phyloP scores from a whole-genome alignment of 2,888 invertebrate genomes.

The Athalia cordata region DNA sequence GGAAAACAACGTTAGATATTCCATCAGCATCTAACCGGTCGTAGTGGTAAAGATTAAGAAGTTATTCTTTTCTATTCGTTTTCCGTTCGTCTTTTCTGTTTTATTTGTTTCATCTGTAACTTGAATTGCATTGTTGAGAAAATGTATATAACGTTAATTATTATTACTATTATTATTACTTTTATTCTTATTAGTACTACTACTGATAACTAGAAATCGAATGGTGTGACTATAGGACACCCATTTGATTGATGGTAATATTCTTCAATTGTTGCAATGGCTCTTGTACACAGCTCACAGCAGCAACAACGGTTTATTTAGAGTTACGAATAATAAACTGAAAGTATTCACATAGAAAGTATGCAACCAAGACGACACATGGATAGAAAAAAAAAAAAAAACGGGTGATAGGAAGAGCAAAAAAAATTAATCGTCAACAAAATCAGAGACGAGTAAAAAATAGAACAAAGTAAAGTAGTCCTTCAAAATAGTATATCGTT shows the following conservation, averaged over 20 bases:
- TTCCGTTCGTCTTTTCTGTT: constrained; percentile 7
- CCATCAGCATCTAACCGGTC: constrained; percentile 14
- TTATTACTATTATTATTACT: constrained; percentile 29
- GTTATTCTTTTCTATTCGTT: background rate
- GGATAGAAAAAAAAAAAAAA: background rate
- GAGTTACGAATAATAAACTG: constrained; percentile 14
- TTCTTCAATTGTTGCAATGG: constrained; percentile 30
- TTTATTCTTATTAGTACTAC: background rate
- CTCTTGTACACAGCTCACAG: background rate
- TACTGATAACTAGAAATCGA: constrained; percentile 23
- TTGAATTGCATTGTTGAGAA: constrained; percentile 30
- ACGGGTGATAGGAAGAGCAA: background rate
- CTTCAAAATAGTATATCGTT: constrained; percentile 7
- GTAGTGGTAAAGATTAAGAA: constrained; percentile 27
- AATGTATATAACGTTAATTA: constrained; percentile 44
- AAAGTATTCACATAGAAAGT: constrained; percentile 26
- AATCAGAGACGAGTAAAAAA: background rate
- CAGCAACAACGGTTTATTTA: constrained; percentile 9
- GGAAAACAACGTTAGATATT: constrained; percentile 27
- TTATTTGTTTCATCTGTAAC: constrained; percentile 31
- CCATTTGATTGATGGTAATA: constrained; percentile 20
- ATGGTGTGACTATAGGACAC: background rate
- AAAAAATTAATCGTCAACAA: background rate
- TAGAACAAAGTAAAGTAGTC: background rate
- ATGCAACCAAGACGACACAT: background rate